Percentiles rank a stretch among this genome's conserved stretches.
Evolutionary conservation across 2,113 vertebrate species (phyloP).

Genomic region (Aspiorhynchus laticeps): DNA sequence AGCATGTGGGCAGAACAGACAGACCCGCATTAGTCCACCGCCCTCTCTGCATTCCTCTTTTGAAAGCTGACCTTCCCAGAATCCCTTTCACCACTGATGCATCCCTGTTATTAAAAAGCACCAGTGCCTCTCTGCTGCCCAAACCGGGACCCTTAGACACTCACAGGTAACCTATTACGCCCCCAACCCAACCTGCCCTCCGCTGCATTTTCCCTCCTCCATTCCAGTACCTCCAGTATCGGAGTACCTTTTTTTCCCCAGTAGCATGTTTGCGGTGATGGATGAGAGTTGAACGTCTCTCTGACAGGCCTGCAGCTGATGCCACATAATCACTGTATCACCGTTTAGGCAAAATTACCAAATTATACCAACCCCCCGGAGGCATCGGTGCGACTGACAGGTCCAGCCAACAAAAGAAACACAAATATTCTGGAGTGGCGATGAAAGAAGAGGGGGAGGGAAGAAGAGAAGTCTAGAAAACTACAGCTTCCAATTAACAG

Average conservation of each 20-base stretch:
- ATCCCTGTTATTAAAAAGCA: slow-evolving; percentile 64
- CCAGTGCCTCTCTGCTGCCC: slow-evolving; percentile 59
- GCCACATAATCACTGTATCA: slow-evolving; percentile 76
- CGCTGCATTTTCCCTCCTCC: slow-evolving; percentile 40
- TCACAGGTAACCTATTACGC: slow-evolving; percentile 65
- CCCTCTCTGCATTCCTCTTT: slow-evolving; percentile 60
- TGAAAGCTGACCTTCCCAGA: slow-evolving; percentile 70
- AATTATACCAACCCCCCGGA: slow-evolving; percentile 71
- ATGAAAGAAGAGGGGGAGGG: slow-evolving; percentile 51
- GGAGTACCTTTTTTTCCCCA: slow-evolving; percentile 39
- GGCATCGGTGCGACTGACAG: slow-evolving; percentile 67
- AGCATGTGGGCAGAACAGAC: slow-evolving; percentile 60
- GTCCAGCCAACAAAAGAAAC: slow-evolving; percentile 73
- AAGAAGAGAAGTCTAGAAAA: slow-evolving; percentile 31
- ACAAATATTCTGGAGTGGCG: slow-evolving; percentile 67
- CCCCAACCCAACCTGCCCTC: slow-evolving; percentile 8
- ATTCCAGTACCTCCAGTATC: slow-evolving; percentile 32
- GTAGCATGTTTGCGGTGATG: slow-evolving; percentile 69
- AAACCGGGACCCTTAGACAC: slow-evolving; percentile 47
- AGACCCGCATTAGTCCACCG: slow-evolving; percentile 64
- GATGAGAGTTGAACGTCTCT: slow-evolving; percentile 72
- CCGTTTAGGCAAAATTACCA: slow-evolving; percentile 80
- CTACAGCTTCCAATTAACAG: slow-evolving; percentile 33
- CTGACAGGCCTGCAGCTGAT: slow-evolving; percentile 77
- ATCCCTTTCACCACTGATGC: slow-evolving; percentile 63